Conservation (phyloP, 2,797 vertebrate species). For the Oryzias dopingdopingensis region DNA sequence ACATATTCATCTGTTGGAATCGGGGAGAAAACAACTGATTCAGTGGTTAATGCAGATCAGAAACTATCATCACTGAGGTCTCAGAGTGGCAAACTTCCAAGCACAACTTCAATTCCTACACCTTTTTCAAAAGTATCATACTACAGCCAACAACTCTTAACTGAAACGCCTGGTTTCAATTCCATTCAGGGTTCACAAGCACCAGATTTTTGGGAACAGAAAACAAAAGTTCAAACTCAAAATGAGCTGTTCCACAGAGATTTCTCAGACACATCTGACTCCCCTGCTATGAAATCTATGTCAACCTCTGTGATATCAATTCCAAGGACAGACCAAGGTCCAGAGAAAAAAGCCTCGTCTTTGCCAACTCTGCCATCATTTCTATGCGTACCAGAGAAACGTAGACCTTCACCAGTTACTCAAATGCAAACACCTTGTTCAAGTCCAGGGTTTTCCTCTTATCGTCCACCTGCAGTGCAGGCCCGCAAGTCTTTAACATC, state of each 20-base stretch:
- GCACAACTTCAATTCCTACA: conserved; percentile 52
- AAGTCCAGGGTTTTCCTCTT: conserved; percentile 16
- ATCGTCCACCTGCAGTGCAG: conserved; percentile 48
- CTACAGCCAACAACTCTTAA: conserved; percentile 65
- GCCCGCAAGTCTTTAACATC: conserved; percentile 70
- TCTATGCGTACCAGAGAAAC: conserved; percentile 40
- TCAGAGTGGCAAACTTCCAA: conserved; percentile 56
- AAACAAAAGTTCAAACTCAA: conserved; percentile 25
- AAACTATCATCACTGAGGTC: conserved; percentile 34
- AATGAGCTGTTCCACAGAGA: conserved; percentile 39
- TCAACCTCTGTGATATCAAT: conserved; percentile 15
- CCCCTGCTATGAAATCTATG: conserved; percentile 27
- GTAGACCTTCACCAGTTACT: conserved; percentile 18
- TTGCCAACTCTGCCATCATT: conserved; percentile 60
- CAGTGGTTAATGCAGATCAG: conserved; percentile 38
- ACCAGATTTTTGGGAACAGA: conserved; percentile 24
- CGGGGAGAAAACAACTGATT: conserved; percentile 33
- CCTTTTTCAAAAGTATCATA: conserved; percentile 70
- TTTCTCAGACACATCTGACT: conserved; percentile 14
- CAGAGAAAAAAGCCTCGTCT: conserved; percentile 29
- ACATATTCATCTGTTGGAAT: conserved; percentile 24
- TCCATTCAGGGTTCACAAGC: conserved; percentile 39
- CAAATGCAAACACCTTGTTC: conserved; percentile 35
- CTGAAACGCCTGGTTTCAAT: conserved; percentile 52
- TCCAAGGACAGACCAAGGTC: conserved; percentile 37